Conservation (phyloP, 2,888 invertebrate genomes). For the Sclerodermus sp. region DNA sequence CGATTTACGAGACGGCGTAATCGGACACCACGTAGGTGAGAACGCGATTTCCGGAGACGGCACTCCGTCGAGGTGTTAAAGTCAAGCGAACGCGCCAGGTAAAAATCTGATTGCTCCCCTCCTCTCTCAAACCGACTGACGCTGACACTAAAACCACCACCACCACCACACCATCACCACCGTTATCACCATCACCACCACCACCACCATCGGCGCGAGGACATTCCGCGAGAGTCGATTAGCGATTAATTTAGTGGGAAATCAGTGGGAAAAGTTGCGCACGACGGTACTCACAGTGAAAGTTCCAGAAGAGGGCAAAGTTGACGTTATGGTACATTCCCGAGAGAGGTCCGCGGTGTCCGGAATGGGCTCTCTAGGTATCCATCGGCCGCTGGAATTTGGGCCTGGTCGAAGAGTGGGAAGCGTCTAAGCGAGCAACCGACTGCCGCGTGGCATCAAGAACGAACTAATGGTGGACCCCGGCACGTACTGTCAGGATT, state of each 20-base stretch:
- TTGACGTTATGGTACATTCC: slow-evolving; percentile 52
- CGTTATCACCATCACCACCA: too few species aligned
- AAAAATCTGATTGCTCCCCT: too few species aligned
- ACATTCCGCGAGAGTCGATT: too few species aligned
- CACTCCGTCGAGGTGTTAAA: too few species aligned
- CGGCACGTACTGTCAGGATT: slow-evolving; percentile 42
- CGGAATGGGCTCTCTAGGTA: too few species aligned
- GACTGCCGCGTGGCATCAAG: slow-evolving; percentile 49
- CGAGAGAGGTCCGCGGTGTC: slow-evolving; percentile 15
- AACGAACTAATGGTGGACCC: slow-evolving; percentile 49
- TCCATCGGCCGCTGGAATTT: slow-evolving; percentile 23
- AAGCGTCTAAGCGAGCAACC: slow-evolving; percentile 41
- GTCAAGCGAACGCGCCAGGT: too few species aligned
- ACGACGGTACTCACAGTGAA: slow-evolving; percentile 40
- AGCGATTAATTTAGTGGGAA: too few species aligned
- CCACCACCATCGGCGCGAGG: too few species aligned
- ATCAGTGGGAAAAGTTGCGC: too few species aligned
- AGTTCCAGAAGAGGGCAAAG: slow-evolving; percentile 50
- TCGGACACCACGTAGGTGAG: slow-evolving; percentile 1
- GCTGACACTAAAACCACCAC: too few species aligned
- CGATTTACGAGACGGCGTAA: slow-evolving; percentile 7
- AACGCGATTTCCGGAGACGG: slow-evolving; percentile 7
- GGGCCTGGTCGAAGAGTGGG: slow-evolving; percentile 25
- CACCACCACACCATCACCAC: too few species aligned
- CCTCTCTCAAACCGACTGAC: too few species aligned